These are phyloP conservation scores for Galaxea fascicularis DNA, from an alignment of 92 coral and sea anemone genomes.

Conservation along the genomic window DNA sequence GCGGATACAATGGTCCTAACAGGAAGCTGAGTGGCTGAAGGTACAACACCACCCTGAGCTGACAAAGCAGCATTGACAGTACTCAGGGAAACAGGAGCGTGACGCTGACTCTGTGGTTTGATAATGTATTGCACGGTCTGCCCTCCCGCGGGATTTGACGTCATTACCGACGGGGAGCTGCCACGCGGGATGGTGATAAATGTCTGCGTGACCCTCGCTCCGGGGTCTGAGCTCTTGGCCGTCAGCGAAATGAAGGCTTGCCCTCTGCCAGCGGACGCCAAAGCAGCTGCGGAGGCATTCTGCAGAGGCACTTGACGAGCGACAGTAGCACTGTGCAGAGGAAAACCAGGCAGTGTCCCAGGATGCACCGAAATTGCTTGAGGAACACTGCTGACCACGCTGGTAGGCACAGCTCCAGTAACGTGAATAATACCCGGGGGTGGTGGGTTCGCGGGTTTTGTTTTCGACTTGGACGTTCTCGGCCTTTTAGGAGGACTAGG, in stretches of 20 bases:
- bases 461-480: slow-evolving; percentile 78
- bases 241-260: slow-evolving; percentile 87
- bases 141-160: slow-evolving; percentile 55
- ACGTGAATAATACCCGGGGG: slow-evolving; percentile 55
- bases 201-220: slow-evolving; percentile 75
- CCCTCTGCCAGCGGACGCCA: slow-evolving; percentile 65
- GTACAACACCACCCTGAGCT: slow-evolving; percentile 45
- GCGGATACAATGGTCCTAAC: slow-evolving; percentile 48
- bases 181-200: slow-evolving; percentile 78
- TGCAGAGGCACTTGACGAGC: slow-evolving; percentile 68
- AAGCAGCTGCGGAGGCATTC: slow-evolving; percentile 52
- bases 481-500: slow-evolving; percentile 86
- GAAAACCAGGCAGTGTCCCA: slow-evolving; percentile 51
- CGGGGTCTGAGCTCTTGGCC: slow-evolving; percentile 66
- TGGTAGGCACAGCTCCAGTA: slow-evolving; percentile 46
- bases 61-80: slow-evolving; percentile 56
- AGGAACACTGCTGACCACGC: slow-evolving; percentile 43
- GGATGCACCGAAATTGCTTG: slow-evolving; percentile 42
- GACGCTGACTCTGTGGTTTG: slow-evolving; percentile 89
- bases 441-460: slow-evolving; percentile 64
- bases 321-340: slow-evolving; percentile 34
- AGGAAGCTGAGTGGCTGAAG: slow-evolving; percentile 37
- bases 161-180: slow-evolving; percentile 78
- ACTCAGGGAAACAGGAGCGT: slow-evolving; percentile 62
- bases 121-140: slow-evolving; percentile 83